Conservation (phyloP, 2,797 vertebrate genomes). For the Ambastaia sidthimunki region DNA sequence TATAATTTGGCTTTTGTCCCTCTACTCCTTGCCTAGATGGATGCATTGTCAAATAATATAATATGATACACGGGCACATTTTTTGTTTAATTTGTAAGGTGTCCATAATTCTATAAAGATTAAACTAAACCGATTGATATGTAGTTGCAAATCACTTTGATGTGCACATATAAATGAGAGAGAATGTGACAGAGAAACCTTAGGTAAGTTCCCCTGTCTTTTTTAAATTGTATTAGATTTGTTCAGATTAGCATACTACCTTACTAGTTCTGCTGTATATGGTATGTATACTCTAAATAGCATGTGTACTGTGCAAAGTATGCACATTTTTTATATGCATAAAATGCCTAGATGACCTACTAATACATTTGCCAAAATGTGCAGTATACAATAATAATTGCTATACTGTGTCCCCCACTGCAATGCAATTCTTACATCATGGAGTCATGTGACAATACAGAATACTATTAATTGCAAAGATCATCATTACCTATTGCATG, state of each 20-base stretch:
- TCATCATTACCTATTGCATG: neutral
- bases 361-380: neutral
- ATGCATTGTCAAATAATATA: slow-evolving; percentile 41
- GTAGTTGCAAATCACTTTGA: neutral
- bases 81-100: slow-evolving; percentile 12
- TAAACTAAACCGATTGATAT: slow-evolving; percentile 10
- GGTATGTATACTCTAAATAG: no score
- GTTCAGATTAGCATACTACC: no score
- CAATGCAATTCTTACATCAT: neutral
- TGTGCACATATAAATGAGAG: neutral
- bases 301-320: neutral
- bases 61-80: slow-evolving; percentile 15
- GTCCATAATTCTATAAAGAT: slow-evolving; percentile 29
- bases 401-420: neutral
- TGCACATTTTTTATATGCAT: neutral
- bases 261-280: no score
- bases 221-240: no score
- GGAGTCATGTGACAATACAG: neutral
- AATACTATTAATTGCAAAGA: neutral
- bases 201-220: neutral
- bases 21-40: slow-evolving; percentile 43
- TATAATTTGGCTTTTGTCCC: slow-evolving; percentile 76
- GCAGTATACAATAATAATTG: neutral
- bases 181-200: neutral
- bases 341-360: neutral